A percentile compares a stretch with the other conserved stretches of the same genome.
phyloP scores from a whole-genome alignment of 1,140 invertebrate species.

The Lucilia sericata region DNA sequence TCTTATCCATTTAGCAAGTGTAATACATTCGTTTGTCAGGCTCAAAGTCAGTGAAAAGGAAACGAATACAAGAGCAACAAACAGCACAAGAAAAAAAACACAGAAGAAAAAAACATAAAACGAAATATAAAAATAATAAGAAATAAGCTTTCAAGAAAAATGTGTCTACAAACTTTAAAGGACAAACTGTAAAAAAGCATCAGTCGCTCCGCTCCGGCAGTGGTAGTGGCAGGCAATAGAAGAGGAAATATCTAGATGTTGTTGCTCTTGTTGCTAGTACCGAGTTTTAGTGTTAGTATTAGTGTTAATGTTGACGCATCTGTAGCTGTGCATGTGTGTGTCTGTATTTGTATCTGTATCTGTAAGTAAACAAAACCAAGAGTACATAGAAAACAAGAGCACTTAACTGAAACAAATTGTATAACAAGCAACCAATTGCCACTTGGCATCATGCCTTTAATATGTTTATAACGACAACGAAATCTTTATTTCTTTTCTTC shows the following conservation, averaged over 20 bases:
- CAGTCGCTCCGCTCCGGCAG: neutral
- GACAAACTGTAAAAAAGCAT: neutral
- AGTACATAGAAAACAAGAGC: conserved; percentile 31
- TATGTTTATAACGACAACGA: conserved; percentile 23
- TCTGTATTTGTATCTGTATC: neutral
- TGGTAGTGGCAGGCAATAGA: neutral
- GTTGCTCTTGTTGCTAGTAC: neutral
- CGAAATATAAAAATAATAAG: neutral
- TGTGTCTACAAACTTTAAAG: conserved; percentile 30
- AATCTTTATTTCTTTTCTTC: conserved; percentile 16
- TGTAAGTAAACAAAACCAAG: conserved; percentile 13
- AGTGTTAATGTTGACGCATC: no score
- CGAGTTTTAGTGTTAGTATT: no score
- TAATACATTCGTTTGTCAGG: neutral
- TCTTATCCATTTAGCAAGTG: neutral
- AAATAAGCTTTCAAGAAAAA: neutral
- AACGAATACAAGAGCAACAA: neutral
- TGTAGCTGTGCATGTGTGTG: no score
- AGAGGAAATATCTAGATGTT: neutral
- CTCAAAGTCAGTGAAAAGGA: conserved; percentile 1
- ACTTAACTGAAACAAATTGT: conserved; percentile 40
- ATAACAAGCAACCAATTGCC: conserved; percentile 37
- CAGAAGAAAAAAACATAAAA: neutral
- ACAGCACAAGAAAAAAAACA: neutral
- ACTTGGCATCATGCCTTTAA: conserved; percentile 37